Percentiles rank a stretch among this genome's conserved stretches.
These are phyloP conservation scores for Sinotaia quadrata DNA, from an alignment of 2,888 invertebrate species.

Conservation along the genomic window DNA sequence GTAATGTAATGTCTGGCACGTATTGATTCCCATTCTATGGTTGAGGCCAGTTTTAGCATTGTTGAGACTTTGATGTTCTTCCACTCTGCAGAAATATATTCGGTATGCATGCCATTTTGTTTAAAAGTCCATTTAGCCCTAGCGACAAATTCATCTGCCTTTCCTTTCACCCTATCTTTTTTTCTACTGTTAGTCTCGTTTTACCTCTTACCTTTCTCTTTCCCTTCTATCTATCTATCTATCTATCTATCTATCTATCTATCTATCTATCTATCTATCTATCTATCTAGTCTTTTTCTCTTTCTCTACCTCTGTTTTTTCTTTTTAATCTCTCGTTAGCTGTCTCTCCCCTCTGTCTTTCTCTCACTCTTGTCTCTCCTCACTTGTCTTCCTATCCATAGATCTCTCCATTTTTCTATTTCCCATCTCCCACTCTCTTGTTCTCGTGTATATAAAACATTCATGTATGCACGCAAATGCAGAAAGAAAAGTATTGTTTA, in stretches of 20 bases:
- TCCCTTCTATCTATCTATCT: not conserved
- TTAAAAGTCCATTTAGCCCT: too few relatives aligned
- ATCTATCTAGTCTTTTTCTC: not conserved
- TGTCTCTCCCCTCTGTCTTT: not conserved
- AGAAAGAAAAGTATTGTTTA: too few relatives aligned
- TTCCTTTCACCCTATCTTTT: too few relatives aligned
- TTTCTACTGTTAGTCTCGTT: not conserved
- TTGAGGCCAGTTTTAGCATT: too few relatives aligned
- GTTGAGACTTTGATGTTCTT: too few relatives aligned
- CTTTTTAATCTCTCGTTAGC: not conserved
- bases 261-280: not conserved
- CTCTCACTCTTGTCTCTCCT: not conserved
- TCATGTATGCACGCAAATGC: too few relatives aligned
- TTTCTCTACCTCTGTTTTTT: not conserved
- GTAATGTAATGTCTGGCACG: too few relatives aligned
- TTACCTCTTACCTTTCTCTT: not conserved
- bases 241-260: conserved; percentile 5
- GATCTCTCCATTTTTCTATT: not conserved
- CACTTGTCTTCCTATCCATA: not conserved
- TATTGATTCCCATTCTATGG: too few relatives aligned
- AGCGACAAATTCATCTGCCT: too few relatives aligned
- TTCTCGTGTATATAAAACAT: too few relatives aligned
- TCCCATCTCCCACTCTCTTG: not conserved
- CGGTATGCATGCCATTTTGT: too few relatives aligned
- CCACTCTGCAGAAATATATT: too few relatives aligned